phyloP scores from a whole-genome alignment of 1,140 invertebrate species.

The Pararge aegeria region DNA sequence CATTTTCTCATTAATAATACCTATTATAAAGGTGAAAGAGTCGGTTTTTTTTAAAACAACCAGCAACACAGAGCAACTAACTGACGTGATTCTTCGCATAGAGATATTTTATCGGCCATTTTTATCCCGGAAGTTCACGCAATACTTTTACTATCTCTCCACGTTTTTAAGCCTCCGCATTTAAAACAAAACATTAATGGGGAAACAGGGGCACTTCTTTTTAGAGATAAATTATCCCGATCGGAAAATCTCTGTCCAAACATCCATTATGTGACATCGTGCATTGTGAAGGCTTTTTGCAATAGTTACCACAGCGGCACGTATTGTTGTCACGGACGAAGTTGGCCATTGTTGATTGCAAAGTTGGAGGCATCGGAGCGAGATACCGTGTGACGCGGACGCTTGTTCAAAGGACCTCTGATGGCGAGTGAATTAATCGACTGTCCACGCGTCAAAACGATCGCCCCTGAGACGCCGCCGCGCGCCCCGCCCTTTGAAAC shows the following conservation, averaged over 20 bases:
- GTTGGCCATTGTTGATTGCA: slow-evolving; percentile 58
- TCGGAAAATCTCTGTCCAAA: not conserved
- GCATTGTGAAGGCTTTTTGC: slow-evolving; percentile 39
- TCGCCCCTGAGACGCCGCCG: slow-evolving; percentile 31
- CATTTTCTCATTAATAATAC: too few species aligned
- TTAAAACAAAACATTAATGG: too few species aligned
- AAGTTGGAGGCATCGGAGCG: slow-evolving; percentile 67
- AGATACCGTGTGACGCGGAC: slow-evolving; percentile 53
- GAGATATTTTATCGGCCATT: too few species aligned
- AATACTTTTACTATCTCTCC: too few species aligned
- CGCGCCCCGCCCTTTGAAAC: not conserved
- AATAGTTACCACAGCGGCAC: slow-evolving; percentile 51
- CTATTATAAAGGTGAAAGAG: too few species aligned
- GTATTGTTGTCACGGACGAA: slow-evolving; percentile 62
- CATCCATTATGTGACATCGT: not conserved
- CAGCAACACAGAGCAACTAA: too few species aligned
- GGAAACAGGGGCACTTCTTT: too few species aligned
- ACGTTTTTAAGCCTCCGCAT: too few species aligned
- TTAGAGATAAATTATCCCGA: not conserved
- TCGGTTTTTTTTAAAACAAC: too few species aligned
- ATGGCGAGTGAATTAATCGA: slow-evolving; percentile 54
- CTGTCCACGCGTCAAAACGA: slow-evolving; percentile 38
- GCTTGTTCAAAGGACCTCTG: slow-evolving; percentile 65
- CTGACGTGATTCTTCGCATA: too few species aligned
- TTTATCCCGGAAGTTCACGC: too few species aligned